Conservation (phyloP, 2,888 invertebrate species). For the Dicranocentrus wangi region DNA sequence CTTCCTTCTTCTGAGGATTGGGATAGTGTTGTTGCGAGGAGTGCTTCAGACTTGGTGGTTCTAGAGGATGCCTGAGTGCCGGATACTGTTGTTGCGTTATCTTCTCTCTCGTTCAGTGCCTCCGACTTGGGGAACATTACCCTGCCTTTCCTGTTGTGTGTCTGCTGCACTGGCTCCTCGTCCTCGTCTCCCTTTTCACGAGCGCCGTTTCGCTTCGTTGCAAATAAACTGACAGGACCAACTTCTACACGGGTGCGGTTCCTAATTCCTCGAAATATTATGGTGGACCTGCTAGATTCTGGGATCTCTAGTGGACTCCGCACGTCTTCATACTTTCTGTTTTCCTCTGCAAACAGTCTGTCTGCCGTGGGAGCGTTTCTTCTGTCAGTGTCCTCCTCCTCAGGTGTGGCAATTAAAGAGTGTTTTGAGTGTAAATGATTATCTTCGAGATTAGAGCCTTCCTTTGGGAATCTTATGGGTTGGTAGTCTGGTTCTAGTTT, state of each 20-base stretch:
- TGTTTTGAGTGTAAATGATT: constrained; percentile 48
- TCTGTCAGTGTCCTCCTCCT: not conserved
- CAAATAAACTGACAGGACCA: constrained; percentile 47
- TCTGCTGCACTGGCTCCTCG: not conserved
- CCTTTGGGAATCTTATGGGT: constrained; percentile 50
- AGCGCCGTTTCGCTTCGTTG: constrained; percentile 36
- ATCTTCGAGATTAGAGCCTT: constrained; percentile 35
- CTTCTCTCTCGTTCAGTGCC: constrained; percentile 44
- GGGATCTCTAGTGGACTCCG: constrained; percentile 18
- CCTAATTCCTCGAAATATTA: constrained; percentile 42
- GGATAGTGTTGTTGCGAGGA: constrained; percentile 20
- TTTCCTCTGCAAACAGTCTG: not conserved
- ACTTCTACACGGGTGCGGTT: constrained; percentile 49
- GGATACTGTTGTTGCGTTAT: constrained; percentile 13
- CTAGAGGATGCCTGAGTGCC: not conserved
- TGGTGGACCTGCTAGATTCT: constrained; percentile 45
- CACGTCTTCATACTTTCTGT: constrained; percentile 17
- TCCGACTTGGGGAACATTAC: constrained; percentile 54
- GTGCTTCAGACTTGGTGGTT: constrained; percentile 21
- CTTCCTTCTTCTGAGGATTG: constrained; percentile 62
- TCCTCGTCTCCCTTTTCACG: not conserved
- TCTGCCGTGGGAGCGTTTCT: not conserved
- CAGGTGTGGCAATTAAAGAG: not conserved
- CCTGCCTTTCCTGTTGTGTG: constrained; percentile 28
- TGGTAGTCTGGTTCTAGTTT: constrained; percentile 52